A percentile compares a stretch with the other conserved stretches of the same genome.
These are phyloP conservation scores for Oryzias javanicus DNA, from an alignment of 2,113 vertebrate genomes.

Conservation along the genomic window DNA sequence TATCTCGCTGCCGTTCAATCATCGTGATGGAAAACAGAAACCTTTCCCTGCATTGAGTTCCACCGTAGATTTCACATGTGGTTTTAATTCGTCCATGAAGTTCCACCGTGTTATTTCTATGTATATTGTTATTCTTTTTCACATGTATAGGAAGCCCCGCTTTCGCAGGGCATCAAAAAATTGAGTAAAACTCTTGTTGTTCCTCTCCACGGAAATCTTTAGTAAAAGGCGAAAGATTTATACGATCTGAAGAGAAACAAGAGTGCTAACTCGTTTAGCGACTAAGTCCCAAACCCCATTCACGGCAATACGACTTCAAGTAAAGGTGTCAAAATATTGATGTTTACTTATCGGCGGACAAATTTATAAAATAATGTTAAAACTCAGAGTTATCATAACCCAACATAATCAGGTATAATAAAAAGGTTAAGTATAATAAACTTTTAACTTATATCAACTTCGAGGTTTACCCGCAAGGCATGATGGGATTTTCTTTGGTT, in stretches of 20 bases:
- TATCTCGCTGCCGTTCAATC: too few species aligned
- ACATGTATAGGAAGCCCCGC: neutral
- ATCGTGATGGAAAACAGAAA: too few species aligned
- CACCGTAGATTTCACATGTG: too few species aligned
- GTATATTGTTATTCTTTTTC: too few species aligned
- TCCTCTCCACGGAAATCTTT: conserved; percentile 47
- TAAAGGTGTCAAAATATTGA: conserved; percentile 4
- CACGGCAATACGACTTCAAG: too few species aligned
- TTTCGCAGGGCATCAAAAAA: conserved; percentile 9
- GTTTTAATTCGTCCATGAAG: too few species aligned
- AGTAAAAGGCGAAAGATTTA: conserved; percentile 39
- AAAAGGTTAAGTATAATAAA: neutral
- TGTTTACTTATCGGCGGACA: too few species aligned
- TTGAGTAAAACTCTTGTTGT: conserved; percentile 41
- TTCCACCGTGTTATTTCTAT: too few species aligned
- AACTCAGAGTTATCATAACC: too few species aligned
- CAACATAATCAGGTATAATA: neutral
- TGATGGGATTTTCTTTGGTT: neutral
- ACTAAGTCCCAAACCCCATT: rapidly evolving
- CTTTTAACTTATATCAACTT: neutral
- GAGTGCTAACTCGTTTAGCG: rapidly evolving
- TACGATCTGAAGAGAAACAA: conserved; percentile 49
- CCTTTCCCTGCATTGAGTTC: too few species aligned
- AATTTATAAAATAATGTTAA: too few species aligned
- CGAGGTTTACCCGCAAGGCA: neutral